A percentile compares a stretch with the other conserved stretches of the same genome.
phyloP scores from a whole-genome alignment of 2,113 vertebrate species.

The Gymnocephalus cernua region DNA sequence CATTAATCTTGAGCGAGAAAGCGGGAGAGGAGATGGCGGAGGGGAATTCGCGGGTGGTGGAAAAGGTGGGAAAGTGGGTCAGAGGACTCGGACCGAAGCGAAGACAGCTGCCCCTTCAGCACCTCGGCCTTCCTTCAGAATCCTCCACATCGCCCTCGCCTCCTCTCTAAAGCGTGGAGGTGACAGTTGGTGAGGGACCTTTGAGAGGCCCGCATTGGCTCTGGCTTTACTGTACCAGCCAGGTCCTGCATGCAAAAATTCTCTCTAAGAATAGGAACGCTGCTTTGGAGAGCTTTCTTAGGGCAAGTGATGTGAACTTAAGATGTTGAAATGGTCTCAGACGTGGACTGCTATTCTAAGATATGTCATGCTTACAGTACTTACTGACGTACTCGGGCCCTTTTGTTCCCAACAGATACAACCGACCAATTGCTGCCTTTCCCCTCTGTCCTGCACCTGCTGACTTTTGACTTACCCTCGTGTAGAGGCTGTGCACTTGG shows the following conservation, averaged over 20 bases:
- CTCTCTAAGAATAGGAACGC: constrained; percentile 44
- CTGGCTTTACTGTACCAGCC: constrained; percentile 30
- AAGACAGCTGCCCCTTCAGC: constrained; percentile 80
- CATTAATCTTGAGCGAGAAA: constrained; percentile 83
- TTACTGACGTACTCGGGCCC: constrained; percentile 20
- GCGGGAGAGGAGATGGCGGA: constrained; percentile 55
- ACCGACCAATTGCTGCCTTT: constrained; percentile 1
- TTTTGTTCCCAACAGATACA: constrained; percentile 15
- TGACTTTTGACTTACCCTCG: constrained; percentile 18
- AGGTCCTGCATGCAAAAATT: constrained; percentile 11
- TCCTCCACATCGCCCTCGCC: constrained; percentile 40
- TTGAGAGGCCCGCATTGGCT: constrained; percentile 48
- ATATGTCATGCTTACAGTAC: constrained; percentile 20
- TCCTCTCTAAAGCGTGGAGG: constrained; percentile 49
- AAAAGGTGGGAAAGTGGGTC: constrained; percentile 82
- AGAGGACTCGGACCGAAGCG: constrained; percentile 84
- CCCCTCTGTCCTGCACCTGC: neutral
- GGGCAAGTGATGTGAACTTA: constrained; percentile 14
- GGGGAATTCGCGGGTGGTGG: constrained; percentile 64
- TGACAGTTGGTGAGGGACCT: constrained; percentile 79
- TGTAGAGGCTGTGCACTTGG: neutral
- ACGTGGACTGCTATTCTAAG: constrained; percentile 7
- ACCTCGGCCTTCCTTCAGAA: constrained; percentile 63
- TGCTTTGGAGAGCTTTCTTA: constrained; percentile 18
- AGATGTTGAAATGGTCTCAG: constrained; percentile 23